Evolutionary conservation across 2,113 vertebrate genomes (phyloP), one percentile per base, ranked within the genome.

Genomic region (Murina feae): DNA sequence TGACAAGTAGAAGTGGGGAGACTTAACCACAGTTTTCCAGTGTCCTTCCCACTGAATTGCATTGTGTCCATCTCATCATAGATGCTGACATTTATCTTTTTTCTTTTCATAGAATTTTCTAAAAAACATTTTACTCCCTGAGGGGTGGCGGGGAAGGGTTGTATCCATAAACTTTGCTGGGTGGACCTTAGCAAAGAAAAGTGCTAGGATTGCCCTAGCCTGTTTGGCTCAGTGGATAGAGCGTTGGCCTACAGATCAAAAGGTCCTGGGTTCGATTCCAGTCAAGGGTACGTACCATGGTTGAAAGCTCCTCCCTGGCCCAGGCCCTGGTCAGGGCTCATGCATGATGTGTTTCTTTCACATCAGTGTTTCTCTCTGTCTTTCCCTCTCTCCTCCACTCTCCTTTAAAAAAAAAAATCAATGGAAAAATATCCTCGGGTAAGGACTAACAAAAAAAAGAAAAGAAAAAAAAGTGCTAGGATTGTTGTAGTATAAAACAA

Each of bases 91-190:
- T 32, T 58, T 74, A 10, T 21, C 53, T 39, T n/a, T 37, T 65
- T 53, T 93, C 39, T 44, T 35, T 58, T 47, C 16, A 55, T 6
- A 42, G 37, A 60, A 37, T 35, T 63, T 89, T 42, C 39, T 66
- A n/a, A 84, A 92, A 58, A 82, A 37, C 10, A 25, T 37, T 79
- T 86, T 68, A 4, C 49, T 69, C 44, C 39, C 75, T 60, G 11
- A 4, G 2, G 18, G 9, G n/a, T 20, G 4, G 20, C 17, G 2
- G 0, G 0, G 30, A 6, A 10, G 5, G 32, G n/a, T n/a, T 21
- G 0, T 60, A 75, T 21, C 49, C 44, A 44, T 68, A 21, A 49
- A 47, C 58, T 75, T 87, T 49, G 53, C 53, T 53, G 17, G 17
- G 35, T 68, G 23, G 14, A 66, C 28, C 28, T 75, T 60, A 53